A percentile compares a stretch with the other conserved stretches of the same genome.
These are phyloP conservation scores for Scaptodrosophila lebanonensis DNA, from an alignment of 1,140 invertebrate species.

Conservation along the genomic window DNA sequence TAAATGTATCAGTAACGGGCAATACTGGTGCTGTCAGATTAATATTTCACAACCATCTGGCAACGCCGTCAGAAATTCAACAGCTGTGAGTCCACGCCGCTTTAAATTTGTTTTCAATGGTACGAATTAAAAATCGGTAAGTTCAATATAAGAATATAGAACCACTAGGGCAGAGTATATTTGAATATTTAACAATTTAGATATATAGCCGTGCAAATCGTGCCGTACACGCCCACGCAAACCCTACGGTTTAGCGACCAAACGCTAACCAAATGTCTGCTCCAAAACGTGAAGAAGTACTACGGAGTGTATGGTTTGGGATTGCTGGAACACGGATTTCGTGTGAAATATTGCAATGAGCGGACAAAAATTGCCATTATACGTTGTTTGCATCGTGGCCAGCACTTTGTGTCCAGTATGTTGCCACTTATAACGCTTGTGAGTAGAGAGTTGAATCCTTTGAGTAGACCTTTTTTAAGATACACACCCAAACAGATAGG, in stretches of 20 bases:
- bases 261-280: slow-evolving; percentile 80
- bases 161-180: too few species aligned
- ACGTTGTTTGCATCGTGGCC: slow-evolving; percentile 84
- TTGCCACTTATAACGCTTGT: slow-evolving; percentile 81
- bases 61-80: not conserved
- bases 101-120: slow-evolving; percentile 78
- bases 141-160: not conserved
- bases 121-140: slow-evolving; percentile 84
- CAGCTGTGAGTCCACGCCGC: not conserved
- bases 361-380: slow-evolving; percentile 85
- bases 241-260: slow-evolving; percentile 80
- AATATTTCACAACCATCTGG: slow-evolving; percentile 7
- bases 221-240: slow-evolving; percentile 75
- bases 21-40: not conserved
- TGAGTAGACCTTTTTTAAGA: too few species aligned
- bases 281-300: slow-evolving; percentile 82
- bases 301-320: slow-evolving; percentile 86
- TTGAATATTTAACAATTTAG: slow-evolving; percentile 68
- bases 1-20: too few species aligned
- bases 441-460: too few species aligned
- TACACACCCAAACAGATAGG: too few species aligned
- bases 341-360: slow-evolving; percentile 87
- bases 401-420: slow-evolving; percentile 82
- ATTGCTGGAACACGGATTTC: slow-evolving; percentile 82
- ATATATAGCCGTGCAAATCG: slow-evolving; percentile 82